Evolutionary conservation across 2,888 invertebrate species (phyloP).

Genomic region (Leucoma salicis): DNA sequence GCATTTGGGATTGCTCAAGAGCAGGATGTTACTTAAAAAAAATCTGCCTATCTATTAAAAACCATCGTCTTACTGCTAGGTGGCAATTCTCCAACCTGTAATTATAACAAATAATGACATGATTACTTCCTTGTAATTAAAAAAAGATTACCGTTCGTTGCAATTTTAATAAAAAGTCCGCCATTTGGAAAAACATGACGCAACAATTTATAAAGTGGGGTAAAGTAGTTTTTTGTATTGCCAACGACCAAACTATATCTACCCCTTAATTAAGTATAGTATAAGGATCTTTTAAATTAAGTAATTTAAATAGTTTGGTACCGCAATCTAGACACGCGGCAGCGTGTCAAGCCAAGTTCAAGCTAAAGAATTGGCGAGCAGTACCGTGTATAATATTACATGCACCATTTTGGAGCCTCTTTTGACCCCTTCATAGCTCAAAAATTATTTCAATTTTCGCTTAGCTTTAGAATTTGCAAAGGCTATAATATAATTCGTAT

Average conservation of each 20-base stretch:
- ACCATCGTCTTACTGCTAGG: background rate
- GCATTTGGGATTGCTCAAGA: too few relatives aligned
- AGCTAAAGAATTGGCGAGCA: too few relatives aligned
- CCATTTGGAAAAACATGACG: slow-evolving; percentile 30
- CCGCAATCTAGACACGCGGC: too few relatives aligned
- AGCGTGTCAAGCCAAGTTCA: too few relatives aligned
- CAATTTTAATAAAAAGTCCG: slow-evolving; percentile 27
- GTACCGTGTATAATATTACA: too few relatives aligned
- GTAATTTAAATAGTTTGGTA: slow-evolving; percentile 6
- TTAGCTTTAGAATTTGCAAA: too few relatives aligned
- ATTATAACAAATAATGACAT: slow-evolving; percentile 52
- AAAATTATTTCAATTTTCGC: too few relatives aligned
- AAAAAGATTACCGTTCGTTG: slow-evolving; percentile 51
- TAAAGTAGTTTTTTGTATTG: slow-evolving; percentile 16
- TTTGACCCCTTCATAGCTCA: too few relatives aligned
- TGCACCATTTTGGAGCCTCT: too few relatives aligned
- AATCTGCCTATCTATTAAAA: background rate
- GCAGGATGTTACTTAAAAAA: background rate
- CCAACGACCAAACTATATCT: slow-evolving; percentile 23
- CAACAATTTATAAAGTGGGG: slow-evolving; percentile 23
- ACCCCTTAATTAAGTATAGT: slow-evolving; percentile 16
- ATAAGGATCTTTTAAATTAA: slow-evolving; percentile 8
- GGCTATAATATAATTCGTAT: too few relatives aligned
- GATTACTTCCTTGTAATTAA: slow-evolving; percentile 49
- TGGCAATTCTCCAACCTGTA: slow-evolving; percentile 19